Percentiles rank a stretch among this genome's conserved stretches.
Evolutionary conservation across 2,888 invertebrate genomes (phyloP).

Genomic region (Leuctra nigra): DNA sequence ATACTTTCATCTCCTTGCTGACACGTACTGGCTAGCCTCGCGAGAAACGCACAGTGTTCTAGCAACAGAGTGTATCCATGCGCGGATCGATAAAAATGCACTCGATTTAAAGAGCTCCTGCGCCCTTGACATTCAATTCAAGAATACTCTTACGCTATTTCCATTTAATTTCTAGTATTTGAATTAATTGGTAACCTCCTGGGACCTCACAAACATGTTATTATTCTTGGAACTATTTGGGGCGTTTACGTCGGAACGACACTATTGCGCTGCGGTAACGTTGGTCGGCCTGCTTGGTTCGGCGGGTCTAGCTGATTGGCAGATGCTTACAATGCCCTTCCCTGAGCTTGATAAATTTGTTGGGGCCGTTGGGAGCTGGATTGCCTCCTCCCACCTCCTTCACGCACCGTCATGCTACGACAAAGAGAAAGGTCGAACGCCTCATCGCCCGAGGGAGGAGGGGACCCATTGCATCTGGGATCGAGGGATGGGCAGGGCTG

Average conservation of each 20-base stretch:
- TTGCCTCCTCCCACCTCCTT: not conserved
- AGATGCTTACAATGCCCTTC: constrained; percentile 28
- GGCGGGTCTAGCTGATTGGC: constrained; percentile 30
- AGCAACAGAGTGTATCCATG: not conserved
- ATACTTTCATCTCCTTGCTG: constrained; percentile 23
- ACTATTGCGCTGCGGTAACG: constrained; percentile 20
- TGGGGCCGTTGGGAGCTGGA: too few relatives aligned
- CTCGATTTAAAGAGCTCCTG: too few relatives aligned
- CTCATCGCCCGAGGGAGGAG: too few relatives aligned
- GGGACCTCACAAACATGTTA: too few relatives aligned
- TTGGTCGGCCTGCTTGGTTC: constrained; percentile 26
- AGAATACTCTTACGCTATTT: too few relatives aligned
- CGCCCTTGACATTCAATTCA: too few relatives aligned
- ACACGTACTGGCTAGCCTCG: constrained; percentile 25
- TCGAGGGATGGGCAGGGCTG: too few relatives aligned
- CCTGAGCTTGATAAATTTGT: too few relatives aligned
- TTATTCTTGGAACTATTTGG: constrained; percentile 26
- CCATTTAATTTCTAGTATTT: too few relatives aligned
- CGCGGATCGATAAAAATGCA: not conserved
- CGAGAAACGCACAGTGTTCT: constrained; percentile 10
- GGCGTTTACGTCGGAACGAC: constrained; percentile 26
- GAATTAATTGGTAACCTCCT: too few relatives aligned
- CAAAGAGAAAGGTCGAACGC: too few relatives aligned
- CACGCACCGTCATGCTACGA: not conserved
- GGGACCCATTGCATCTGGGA: too few relatives aligned